A percentile compares a stretch with the other conserved stretches of the same genome.
Evolutionary conservation across 2,113 vertebrate species (phyloP).

Genomic region (Nothocercus nigrocapillus): DNA sequence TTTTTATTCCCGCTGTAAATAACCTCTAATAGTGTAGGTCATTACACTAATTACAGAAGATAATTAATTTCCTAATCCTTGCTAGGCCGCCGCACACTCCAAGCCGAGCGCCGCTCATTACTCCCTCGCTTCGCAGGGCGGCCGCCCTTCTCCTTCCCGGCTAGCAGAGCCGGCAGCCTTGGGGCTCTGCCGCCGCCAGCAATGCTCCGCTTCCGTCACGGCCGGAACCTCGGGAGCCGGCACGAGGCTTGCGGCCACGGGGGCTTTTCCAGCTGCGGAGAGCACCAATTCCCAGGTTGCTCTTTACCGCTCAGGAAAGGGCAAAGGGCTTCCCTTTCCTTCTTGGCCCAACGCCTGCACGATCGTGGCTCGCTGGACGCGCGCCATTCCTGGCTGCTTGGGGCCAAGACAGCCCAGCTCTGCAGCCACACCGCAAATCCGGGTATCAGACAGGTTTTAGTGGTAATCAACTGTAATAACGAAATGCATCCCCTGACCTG

Average conservation of each 20-base stretch:
- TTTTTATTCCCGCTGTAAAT: slow-evolving; percentile 80
- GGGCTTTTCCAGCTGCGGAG: too few species aligned
- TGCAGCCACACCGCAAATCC: slow-evolving; percentile 32
- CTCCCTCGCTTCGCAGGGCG: slow-evolving; percentile 30
- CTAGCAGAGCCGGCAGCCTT: slow-evolving; percentile 36
- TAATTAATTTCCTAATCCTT: slow-evolving; percentile 79
- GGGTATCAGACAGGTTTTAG: slow-evolving; percentile 65
- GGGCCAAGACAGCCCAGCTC: neutral
- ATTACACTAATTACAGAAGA: slow-evolving; percentile 79
- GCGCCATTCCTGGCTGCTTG: neutral
- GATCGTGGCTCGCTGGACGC: rapidly evolving
- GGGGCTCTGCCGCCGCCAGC: too few species aligned
- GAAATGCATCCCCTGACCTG: neutral
- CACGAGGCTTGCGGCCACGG: too few species aligned
- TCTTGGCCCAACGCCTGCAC: neutral
- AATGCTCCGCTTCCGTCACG: too few species aligned
- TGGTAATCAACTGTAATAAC: slow-evolving; percentile 41
- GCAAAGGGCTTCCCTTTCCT: rapidly evolving
- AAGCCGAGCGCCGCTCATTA: slow-evolving; percentile 61
- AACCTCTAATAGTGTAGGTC: slow-evolving; percentile 76
- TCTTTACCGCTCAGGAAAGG: rapidly evolving
- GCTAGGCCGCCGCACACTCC: slow-evolving; percentile 58
- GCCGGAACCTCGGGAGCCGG: too few species aligned
- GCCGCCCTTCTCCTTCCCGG: slow-evolving; percentile 20
- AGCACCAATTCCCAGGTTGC: rapidly evolving